phyloP scores from a whole-genome alignment of 2,888 invertebrate genomes.

The Eupelmus urozonus region DNA sequence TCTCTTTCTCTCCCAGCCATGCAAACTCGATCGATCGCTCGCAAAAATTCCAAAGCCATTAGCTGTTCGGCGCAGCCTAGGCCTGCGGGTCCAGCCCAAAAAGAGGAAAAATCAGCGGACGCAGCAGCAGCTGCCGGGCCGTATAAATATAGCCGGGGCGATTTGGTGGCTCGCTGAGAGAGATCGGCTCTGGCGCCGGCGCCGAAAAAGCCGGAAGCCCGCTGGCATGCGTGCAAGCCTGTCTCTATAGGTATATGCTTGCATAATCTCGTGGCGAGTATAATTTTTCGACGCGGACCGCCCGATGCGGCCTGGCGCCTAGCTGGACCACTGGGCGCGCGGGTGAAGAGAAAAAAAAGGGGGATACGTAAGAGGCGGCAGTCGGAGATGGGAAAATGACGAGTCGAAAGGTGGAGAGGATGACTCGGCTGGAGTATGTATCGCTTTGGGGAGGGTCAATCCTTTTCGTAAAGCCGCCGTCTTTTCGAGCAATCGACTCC shows the following conservation, averaged over 20 bases:
- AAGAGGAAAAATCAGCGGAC: no score
- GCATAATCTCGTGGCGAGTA: no score
- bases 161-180: no score
- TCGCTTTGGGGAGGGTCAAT: no score
- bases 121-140: not conserved
- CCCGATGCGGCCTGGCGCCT: not conserved
- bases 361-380: no score
- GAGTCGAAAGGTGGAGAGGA: no score
- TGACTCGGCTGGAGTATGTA: no score
- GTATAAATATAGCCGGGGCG: not conserved
- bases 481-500: no score
- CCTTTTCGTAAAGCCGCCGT: no score
- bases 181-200: not conserved
- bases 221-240: not conserved
- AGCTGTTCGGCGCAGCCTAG: not conserved
- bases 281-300: not conserved
- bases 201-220: constrained; percentile 15
- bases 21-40: not conserved
- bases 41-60: constrained; percentile 27
- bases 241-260: no score
- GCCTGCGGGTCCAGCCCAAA: no score
- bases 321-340: not conserved
- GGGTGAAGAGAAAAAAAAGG: not conserved
- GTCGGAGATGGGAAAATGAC: not conserved
- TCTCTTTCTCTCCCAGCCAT: not conserved